These are phyloP conservation scores for Henicopernis longicauda DNA, from an alignment of 2,113 vertebrate genomes.

Conservation along the genomic window DNA sequence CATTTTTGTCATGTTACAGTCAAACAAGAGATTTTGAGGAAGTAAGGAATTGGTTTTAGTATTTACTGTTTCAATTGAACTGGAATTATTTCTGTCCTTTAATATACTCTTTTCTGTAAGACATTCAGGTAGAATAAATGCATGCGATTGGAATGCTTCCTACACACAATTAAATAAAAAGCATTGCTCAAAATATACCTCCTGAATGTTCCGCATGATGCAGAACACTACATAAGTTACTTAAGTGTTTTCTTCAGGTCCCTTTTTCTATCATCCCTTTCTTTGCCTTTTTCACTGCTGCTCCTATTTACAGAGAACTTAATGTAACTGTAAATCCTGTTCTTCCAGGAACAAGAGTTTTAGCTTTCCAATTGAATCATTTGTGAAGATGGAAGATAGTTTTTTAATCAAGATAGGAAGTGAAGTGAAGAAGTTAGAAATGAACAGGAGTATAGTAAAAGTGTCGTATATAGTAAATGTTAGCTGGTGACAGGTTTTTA, in stretches of 20 bases:
- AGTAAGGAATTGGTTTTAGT: conserved; percentile 11
- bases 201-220: neutral
- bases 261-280: neutral
- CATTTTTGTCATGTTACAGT: conserved; percentile 14
- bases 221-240: neutral
- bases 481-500: neutral
- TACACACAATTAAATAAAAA: conserved; percentile 7
- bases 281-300: neutral
- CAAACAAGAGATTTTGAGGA: conserved; percentile 17
- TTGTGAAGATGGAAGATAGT: neutral
- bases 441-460: neutral
- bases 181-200: conserved; percentile 8
- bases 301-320: neutral
- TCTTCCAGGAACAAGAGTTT: neutral
- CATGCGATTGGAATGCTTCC: neutral
- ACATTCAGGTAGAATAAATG: conserved; percentile 19
- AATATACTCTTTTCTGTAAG: conserved; percentile 35
- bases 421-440: neutral
- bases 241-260: neutral
- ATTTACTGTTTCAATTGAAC: conserved; percentile 29
- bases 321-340: neutral
- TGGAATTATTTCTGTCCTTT: conserved; percentile 44
- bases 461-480: neutral
- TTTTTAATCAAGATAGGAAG: neutral
- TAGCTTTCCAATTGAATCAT: neutral